Evolutionary conservation across 2,113 vertebrate species (phyloP), one percentile per base, ranked within the genome.

Genomic region (Phodopus roborovskii): DNA sequence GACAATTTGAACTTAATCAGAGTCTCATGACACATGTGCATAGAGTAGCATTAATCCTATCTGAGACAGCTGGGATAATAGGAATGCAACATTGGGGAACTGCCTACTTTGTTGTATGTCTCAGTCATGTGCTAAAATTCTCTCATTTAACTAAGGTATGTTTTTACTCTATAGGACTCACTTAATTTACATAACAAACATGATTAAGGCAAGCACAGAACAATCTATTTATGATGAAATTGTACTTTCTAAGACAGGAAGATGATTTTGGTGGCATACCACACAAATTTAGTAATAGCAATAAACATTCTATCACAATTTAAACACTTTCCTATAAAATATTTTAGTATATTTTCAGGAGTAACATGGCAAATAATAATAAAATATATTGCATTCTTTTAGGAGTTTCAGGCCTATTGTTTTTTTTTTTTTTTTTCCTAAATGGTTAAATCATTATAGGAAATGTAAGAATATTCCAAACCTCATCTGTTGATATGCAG

Each of bases 391-490:
- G 83, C 13, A 64, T 84, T 91, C 15, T 53, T 88, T 96, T 94
- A 30, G 36, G 53, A 94, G 53, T 91, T 91, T 94, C 56, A 94
- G 30, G 56, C 36, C 42, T 85, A 53, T 48, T n/a, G n/a, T n/a
- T n/a, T n/a, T n/a, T 48, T 90, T 17, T 88, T 11, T 85, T 96
- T 96, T 88, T 11, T 88, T 96, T 95, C 75, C 83, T 42, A 85
- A 73, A 91, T 87, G 66, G 74, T 89, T 19, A 95, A 90, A 75
- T 64, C 9, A 24, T 90, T 12, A 0, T 68, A 85, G 5, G 60
- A 50, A 68, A 87, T 53, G 36, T 42, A 62, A 73, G 95, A 94
- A 62, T 91, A 83, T 82, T 95, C 90, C 26, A 97, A 78, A 53
- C 16, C 5, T 86, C 85, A 78, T 58, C 77, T 83, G 12, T 26